Conservation (phyloP, 2,797 vertebrate species). For the Cottoperca gobio region DNA sequence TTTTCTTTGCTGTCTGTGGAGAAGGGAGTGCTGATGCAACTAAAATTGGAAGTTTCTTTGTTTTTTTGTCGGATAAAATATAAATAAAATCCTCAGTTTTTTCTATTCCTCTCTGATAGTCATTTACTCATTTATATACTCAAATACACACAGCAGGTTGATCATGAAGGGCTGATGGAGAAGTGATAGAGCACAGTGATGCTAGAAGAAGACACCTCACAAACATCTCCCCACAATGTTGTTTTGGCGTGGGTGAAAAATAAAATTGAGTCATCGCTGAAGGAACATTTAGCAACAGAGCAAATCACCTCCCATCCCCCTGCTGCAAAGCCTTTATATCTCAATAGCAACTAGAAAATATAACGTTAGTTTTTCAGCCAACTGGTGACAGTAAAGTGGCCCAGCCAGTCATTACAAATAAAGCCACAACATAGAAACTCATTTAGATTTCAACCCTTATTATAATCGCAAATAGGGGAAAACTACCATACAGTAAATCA, state of each 20-base stretch:
- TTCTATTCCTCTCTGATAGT: too few relatives aligned
- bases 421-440: background rate
- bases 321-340: background rate
- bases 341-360: background rate
- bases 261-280: slow-evolving; percentile 43
- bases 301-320: background rate
- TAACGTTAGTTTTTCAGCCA: background rate
- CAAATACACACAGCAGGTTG: background rate
- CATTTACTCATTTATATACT: background rate
- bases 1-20: background rate
- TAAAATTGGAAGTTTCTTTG: background rate
- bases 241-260: slow-evolving; percentile 22
- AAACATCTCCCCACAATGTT: slow-evolving; percentile 1
- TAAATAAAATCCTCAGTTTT: background rate
- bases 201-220: slow-evolving; percentile 9
- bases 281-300: slow-evolving; percentile 5
- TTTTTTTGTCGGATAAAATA: background rate
- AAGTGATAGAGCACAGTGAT: background rate
- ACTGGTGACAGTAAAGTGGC: background rate
- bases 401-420: background rate
- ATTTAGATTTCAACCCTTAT: background rate
- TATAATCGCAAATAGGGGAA: too few relatives aligned
- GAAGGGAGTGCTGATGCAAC: background rate
- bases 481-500: background rate
- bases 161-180: slow-evolving; percentile 6